Percentiles rank a stretch among this genome's conserved stretches.
phyloP scores from a whole-genome alignment of 2,113 vertebrate species.

The Leucoraja erinaceus region DNA sequence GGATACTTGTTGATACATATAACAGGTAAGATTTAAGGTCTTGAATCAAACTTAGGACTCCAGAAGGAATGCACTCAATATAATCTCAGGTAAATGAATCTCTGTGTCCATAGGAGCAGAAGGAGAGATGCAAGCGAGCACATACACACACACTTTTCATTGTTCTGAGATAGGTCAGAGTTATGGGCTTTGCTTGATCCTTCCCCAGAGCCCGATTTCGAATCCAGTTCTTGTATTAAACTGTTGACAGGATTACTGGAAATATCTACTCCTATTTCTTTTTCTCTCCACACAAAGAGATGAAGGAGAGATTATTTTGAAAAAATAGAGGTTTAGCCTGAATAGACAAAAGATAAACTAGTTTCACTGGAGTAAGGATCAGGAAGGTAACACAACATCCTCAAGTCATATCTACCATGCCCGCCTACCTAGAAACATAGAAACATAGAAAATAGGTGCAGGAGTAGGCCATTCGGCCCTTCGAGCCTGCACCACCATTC shows the following conservation, averaged over 20 bases:
- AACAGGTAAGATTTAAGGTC: too few species aligned
- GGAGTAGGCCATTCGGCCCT: too few species aligned
- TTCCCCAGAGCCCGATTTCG: neutral
- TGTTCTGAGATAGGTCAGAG: neutral
- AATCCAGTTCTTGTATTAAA: neutral
- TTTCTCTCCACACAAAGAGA: neutral
- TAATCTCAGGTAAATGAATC: neutral
- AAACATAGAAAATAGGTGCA: too few species aligned
- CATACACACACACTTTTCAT: neutral
- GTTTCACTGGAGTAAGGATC: neutral
- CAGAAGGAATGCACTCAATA: too few species aligned
- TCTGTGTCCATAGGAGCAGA: neutral
- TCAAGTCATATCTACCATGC: too few species aligned
- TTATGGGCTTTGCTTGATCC: neutral
- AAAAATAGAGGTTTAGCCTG: neutral
- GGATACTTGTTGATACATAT: too few species aligned
- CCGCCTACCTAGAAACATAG: too few species aligned
- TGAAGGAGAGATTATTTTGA: neutral
- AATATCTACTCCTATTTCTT: neutral
- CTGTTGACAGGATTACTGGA: neutral
- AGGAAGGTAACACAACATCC: too few species aligned
- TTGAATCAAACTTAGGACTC: too few species aligned
- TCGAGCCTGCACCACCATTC: too few species aligned
- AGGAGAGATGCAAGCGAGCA: neutral
- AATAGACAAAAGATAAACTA: neutral